These are phyloP conservation scores for Hemichromis elongatus DNA, from an alignment of 2,113 vertebrate genomes.

Conservation along the genomic window DNA sequence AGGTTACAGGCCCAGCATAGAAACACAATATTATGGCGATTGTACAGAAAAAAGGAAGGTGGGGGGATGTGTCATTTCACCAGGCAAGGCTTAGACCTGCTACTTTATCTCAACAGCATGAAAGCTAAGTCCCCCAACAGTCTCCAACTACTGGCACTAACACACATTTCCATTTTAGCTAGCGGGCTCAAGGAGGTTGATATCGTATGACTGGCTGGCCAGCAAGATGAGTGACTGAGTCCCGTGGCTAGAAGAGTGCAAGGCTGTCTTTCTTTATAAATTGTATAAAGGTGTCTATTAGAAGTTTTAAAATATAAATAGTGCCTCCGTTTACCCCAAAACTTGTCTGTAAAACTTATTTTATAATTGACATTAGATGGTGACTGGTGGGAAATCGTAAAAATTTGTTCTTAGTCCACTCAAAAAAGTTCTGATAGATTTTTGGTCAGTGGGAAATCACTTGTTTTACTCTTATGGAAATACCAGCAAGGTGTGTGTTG, in stretches of 20 bases:
- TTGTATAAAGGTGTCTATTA: background rate
- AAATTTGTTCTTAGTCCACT: background rate
- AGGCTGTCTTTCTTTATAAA: conserved; percentile 5
- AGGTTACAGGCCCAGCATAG: conserved; percentile 71
- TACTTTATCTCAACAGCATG: conserved; percentile 66
- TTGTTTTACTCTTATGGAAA: conserved; percentile 3
- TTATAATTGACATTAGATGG: background rate
- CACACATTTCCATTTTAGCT: conserved; percentile 64
- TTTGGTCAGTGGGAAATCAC: background rate
- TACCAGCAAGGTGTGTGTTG: background rate
- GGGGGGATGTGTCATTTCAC: conserved; percentile 61
- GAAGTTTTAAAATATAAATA: background rate
- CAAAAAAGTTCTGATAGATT: background rate
- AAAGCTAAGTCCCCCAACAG: conserved; percentile 59
- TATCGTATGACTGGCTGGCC: conserved; percentile 37
- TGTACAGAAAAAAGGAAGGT: conserved; percentile 60
- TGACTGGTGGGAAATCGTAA: background rate
- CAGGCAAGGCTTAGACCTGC: conserved; percentile 64
- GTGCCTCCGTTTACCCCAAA: background rate
- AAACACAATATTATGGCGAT: conserved; percentile 70
- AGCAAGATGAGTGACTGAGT: conserved; percentile 30
- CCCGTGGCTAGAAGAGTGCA: background rate
- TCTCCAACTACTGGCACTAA: conserved; percentile 45
- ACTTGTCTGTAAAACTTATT: background rate
- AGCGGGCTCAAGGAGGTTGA: conserved; percentile 42